Evolutionary conservation across 2,797 vertebrate genomes (phyloP).

Genomic region (Cyclopterus lumpus): DNA sequence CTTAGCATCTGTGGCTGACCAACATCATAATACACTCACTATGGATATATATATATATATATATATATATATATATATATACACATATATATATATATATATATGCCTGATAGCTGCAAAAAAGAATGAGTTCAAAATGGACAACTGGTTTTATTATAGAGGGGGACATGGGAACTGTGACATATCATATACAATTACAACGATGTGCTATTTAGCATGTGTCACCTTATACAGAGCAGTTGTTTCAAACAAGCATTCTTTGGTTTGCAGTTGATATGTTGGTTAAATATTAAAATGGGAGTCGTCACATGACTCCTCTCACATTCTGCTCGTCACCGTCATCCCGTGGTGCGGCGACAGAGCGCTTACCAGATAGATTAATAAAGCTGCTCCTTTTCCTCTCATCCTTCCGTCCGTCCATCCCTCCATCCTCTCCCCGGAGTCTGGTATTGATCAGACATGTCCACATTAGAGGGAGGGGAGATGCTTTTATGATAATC

Average conservation of each 20-base stretch:
- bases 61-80: no score
- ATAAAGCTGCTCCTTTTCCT: slow-evolving; percentile 69
- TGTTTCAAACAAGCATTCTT: neutral
- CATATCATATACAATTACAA: neutral
- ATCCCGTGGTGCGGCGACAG: slow-evolving; percentile 33
- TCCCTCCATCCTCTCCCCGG: slow-evolving; percentile 68
- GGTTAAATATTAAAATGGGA: neutral
- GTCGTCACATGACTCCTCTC: slow-evolving; percentile 8
- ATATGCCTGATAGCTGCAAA: no score
- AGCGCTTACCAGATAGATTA: slow-evolving; percentile 54
- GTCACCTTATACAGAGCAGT: neutral
- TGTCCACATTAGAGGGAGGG: slow-evolving; percentile 84
- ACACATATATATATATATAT: no score
- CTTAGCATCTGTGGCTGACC: no score
- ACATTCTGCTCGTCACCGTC: neutral
- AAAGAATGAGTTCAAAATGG: no score
- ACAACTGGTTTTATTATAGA: neutral
- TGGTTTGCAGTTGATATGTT: neutral
- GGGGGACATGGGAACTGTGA: neutral
- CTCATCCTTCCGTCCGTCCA: slow-evolving; percentile 47
- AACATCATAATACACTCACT: no score
- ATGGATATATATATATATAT: no score
- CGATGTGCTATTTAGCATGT: neutral
- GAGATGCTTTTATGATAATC: slow-evolving; percentile 89
- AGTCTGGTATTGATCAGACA: slow-evolving; percentile 86